phyloP scores from a whole-genome alignment of 2,797 vertebrate species.

The Mus caroli region DNA sequence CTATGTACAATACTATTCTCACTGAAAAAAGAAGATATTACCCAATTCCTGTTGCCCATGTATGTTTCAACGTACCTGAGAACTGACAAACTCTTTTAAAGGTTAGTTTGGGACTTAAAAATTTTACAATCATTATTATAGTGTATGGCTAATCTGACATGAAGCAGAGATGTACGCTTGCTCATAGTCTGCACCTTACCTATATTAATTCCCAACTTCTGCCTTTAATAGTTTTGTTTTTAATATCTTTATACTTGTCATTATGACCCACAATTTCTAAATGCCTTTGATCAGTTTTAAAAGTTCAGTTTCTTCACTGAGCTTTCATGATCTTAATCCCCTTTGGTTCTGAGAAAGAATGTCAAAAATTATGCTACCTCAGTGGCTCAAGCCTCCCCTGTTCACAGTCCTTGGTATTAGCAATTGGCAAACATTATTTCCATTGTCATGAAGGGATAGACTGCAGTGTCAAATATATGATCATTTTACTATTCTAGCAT shows the following conservation, averaged over 20 bases:
- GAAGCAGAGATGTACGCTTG: not conserved
- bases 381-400: not conserved
- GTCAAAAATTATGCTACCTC: not conserved
- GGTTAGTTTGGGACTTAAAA: not conserved
- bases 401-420: not conserved
- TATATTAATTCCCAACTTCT: not conserved
- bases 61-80: not conserved
- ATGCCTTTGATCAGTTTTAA: not conserved
- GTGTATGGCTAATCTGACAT: not conserved
- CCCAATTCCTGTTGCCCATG: not conserved
- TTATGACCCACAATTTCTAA: not conserved
- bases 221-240: not conserved
- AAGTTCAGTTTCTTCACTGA: not conserved
- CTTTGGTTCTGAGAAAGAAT: not conserved
- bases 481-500: not conserved
- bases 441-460: not conserved
- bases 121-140: not conserved
- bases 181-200: not conserved
- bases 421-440: not conserved
- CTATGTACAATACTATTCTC: not conserved
- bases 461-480: fast-evolving
- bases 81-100: not conserved
- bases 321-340: not conserved
- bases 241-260: not conserved
- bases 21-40: not conserved